Conservation (phyloP, 2,797 vertebrate species). For the Chiroxiphia lanceolata region DNA sequence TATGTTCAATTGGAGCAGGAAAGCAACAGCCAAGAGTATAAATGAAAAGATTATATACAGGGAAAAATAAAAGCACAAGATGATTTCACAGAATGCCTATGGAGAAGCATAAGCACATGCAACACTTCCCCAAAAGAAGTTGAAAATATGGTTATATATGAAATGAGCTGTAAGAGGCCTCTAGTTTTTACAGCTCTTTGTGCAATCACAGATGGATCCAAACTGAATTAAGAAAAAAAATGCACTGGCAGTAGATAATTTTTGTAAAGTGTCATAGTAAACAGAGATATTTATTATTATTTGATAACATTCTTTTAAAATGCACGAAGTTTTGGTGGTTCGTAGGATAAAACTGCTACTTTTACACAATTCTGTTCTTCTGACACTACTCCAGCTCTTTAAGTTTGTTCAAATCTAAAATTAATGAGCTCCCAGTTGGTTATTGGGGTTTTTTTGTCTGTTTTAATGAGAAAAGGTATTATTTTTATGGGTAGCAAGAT, state of each 20-base stretch:
- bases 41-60: not conserved
- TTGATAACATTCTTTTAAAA: not conserved
- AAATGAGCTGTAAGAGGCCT: not conserved
- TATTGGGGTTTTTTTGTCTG: not conserved
- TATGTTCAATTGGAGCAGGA: not conserved
- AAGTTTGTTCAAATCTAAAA: constrained; percentile 1
- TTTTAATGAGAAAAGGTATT: not conserved
- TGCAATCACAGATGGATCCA: not conserved
- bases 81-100: not conserved
- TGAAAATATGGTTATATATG: not conserved
- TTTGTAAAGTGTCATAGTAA: not conserved
- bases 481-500: not conserved
- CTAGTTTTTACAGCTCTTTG: not conserved
- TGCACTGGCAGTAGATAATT: not conserved
- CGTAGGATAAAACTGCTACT: not conserved
- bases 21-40: not conserved
- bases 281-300: not conserved
- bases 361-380: not conserved
- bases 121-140: not conserved
- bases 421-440: not conserved
- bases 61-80: not conserved
- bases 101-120: not conserved
- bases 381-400: not conserved
- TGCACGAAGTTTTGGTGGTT: not conserved
- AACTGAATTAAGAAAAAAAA: not conserved